A percentile compares a stretch with the other conserved stretches of the same genome.
These are phyloP conservation scores for Cygnus olor DNA, from an alignment of 2,797 vertebrate genomes.

Conservation along the genomic window DNA sequence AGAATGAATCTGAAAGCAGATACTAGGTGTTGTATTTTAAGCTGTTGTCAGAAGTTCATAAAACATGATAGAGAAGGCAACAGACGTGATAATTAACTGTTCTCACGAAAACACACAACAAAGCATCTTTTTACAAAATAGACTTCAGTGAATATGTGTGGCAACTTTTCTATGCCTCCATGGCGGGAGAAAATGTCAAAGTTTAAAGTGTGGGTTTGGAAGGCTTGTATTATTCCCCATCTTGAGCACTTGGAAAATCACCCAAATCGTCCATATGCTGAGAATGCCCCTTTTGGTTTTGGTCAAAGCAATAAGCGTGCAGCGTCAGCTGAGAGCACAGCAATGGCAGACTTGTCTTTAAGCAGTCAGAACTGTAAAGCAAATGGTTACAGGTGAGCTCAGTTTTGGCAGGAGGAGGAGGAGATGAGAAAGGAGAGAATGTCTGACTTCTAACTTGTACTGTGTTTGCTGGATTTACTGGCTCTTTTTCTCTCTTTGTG, in stretches of 20 bases:
- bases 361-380: constrained; percentile 72
- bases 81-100: constrained; percentile 36
- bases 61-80: constrained; percentile 50
- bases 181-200: constrained; percentile 15
- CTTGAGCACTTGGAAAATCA: constrained; percentile 67
- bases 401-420: constrained; percentile 32
- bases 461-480: constrained; percentile 85
- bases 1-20: constrained; percentile 65
- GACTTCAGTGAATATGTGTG: constrained; percentile 45
- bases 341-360: constrained; percentile 77
- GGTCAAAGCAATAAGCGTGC: constrained; percentile 70
- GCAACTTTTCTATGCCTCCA: constrained; percentile 49
- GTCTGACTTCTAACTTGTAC: constrained; percentile 83
- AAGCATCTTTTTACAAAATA: constrained; percentile 71
- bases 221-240: constrained; percentile 52
- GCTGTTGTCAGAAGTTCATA: constrained; percentile 64
- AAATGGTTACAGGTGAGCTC: constrained; percentile 67
- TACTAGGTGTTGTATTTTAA: constrained; percentile 68
- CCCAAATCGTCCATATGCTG: constrained; percentile 61
- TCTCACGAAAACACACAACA: constrained; percentile 57
- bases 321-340: constrained; percentile 71
- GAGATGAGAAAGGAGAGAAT: not conserved
- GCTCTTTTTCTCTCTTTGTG: constrained; percentile 88
- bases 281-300: constrained; percentile 74
- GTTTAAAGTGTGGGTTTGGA: constrained; percentile 46